A percentile compares a stretch with the other conserved stretches of the same genome.
Conservation (phyloP, 2,888 invertebrate genomes). For the Lepidocyrtoides sp. region DNA sequence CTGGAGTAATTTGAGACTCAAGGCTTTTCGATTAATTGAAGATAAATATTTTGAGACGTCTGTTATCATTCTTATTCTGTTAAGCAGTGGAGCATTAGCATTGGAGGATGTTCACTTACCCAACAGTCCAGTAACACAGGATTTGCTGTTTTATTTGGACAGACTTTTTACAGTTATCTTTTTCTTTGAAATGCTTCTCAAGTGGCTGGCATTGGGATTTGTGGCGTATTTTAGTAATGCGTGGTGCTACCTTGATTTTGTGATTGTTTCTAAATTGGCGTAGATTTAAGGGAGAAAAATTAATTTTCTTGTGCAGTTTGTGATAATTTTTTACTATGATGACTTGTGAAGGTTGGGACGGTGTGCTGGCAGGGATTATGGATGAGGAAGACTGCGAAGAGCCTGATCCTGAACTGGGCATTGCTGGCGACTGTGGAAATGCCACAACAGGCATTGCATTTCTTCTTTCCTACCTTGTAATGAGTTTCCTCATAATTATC, state of each 20-base stretch:
- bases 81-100: constrained; percentile 98
- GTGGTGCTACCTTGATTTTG: constrained; percentile 99
- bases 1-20: constrained; percentile 96
- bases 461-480: constrained; percentile 98
- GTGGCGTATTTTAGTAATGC: constrained; percentile 99
- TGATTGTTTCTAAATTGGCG: no score
- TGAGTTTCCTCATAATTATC: constrained; percentile 99
- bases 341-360: constrained; percentile 49
- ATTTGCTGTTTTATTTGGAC: constrained; percentile 98
- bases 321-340: no score
- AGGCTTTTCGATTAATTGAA: constrained; percentile 98
- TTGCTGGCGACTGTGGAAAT: constrained; percentile 97
- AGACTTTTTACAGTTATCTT: constrained; percentile 99
- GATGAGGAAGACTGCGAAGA: constrained; percentile 93
- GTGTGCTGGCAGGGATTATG: constrained; percentile 29
- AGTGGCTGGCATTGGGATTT: constrained; percentile 97
- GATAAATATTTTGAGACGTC: constrained; percentile 99
- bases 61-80: constrained; percentile 99
- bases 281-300: no score
- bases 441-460: constrained; percentile 98
- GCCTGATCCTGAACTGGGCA: constrained; percentile 94
- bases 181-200: constrained; percentile 99
- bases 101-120: constrained; percentile 98
- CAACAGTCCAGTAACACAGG: constrained; percentile 95
- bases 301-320: no score